phyloP scores from a whole-genome alignment of 2,113 vertebrate species.

The Oceanites oceanicus region DNA sequence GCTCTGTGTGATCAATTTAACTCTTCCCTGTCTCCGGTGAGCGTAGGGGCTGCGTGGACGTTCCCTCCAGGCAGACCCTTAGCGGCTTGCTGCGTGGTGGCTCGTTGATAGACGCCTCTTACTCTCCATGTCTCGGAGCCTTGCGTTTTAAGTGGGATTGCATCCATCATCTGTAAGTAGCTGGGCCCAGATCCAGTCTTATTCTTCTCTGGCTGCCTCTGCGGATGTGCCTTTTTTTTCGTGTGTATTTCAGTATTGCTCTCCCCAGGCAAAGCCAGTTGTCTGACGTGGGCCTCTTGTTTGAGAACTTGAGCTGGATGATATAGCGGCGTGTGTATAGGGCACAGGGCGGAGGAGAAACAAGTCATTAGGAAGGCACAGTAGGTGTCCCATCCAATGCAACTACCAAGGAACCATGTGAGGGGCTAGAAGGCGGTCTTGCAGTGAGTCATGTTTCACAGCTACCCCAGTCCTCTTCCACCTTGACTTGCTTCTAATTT shows the following conservation, averaged over 20 bases:
- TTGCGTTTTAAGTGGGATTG: not conserved
- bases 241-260: not conserved
- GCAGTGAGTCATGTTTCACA: not conserved
- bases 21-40: not conserved
- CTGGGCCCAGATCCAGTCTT: not conserved
- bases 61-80: not conserved
- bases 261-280: not conserved
- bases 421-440: not conserved
- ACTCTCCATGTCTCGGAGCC: not conserved
- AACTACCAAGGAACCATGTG: not conserved
- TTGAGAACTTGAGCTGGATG: not conserved
- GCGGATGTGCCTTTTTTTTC: not conserved
- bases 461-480: not conserved
- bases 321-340: fast-evolving
- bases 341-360: not conserved
- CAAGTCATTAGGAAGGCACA: not conserved
- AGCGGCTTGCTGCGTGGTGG: fast-evolving
- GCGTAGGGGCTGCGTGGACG: not conserved
- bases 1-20: not conserved
- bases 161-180: not conserved
- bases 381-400: fast-evolving
- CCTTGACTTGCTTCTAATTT: not conserved
- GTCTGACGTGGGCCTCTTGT: not conserved
- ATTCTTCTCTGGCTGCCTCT: not conserved
- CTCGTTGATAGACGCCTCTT: not conserved